Evolutionary conservation across 2,113 vertebrate genomes (phyloP).

Genomic region (Ranitomeya imitator): DNA sequence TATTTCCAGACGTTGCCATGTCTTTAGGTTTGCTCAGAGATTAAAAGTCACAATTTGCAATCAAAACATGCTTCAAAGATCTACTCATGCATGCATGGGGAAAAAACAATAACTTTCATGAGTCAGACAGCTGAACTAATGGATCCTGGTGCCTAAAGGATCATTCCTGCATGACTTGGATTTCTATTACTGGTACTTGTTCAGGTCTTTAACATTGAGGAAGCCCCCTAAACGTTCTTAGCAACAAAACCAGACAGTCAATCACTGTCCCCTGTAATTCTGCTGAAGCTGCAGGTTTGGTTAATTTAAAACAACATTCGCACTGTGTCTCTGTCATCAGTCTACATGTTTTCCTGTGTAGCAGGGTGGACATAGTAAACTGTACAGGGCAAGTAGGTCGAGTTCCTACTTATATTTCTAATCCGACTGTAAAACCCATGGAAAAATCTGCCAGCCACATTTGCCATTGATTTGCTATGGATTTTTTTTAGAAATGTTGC

Average conservation of each 20-base stretch:
- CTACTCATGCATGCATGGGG: not conserved
- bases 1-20: conserved; percentile 11
- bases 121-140: conserved; percentile 38
- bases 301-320: not conserved
- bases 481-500: no score
- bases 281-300: not conserved
- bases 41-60: conserved; percentile 20
- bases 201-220: conserved; percentile 29
- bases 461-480: no score
- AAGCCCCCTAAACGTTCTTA: not conserved
- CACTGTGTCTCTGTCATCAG: not conserved
- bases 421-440: not conserved
- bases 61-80: conserved; percentile 20
- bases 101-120: conserved; percentile 13
- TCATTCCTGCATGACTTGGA: not conserved
- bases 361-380: not conserved
- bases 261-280: not conserved
- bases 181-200: conserved; percentile 5
- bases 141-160: conserved; percentile 34
- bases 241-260: not conserved
- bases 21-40: conserved; percentile 21
- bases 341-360: not conserved
- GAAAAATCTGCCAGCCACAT: no score
- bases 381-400: not conserved
- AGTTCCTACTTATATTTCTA: not conserved